Percentiles rank a stretch among this genome's conserved stretches.
These are phyloP conservation scores for Platyrinchus mystaceus DNA, from an alignment of 2,797 vertebrate species.

Conservation along the genomic window DNA sequence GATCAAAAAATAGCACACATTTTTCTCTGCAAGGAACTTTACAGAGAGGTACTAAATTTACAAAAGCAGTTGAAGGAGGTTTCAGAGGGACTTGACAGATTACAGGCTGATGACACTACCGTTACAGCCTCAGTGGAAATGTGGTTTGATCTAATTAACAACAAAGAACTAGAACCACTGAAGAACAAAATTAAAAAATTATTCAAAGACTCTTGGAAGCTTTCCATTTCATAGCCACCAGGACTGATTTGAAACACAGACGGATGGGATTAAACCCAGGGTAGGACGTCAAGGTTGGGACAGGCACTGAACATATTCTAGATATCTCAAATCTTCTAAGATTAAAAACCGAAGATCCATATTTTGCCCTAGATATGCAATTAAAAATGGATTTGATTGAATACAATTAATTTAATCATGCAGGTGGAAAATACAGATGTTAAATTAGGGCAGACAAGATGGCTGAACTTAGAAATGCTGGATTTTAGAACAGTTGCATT, in stretches of 20 bases:
- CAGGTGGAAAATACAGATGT: conserved; percentile 36
- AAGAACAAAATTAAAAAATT: conserved; percentile 64
- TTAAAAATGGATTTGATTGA: not conserved
- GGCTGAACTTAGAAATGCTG: not conserved
- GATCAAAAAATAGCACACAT: conserved; percentile 50
- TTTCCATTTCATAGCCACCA: conserved; percentile 45
- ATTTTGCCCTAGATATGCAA: not conserved
- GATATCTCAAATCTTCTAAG: not conserved
- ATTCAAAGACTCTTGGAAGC: conserved; percentile 43
- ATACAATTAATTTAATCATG: not conserved
- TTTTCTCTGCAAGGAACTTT: conserved; percentile 59
- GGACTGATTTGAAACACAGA: not conserved
- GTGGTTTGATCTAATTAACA: conserved; percentile 66
- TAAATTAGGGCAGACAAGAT: conserved; percentile 18
- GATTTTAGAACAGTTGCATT: conserved; percentile 22
- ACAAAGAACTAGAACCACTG: conserved; percentile 56
- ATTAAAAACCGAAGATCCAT: not conserved
- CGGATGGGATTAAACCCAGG: not conserved
- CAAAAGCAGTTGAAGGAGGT: conserved; percentile 56
- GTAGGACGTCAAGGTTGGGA: not conserved
- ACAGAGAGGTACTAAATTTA: conserved; percentile 51
- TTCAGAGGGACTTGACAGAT: conserved; percentile 62
- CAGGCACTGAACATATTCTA: not conserved
- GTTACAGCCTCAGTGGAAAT: conserved; percentile 47
- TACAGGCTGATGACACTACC: conserved; percentile 61